These are phyloP conservation scores for Perdita meconis DNA, from an alignment of 2,888 invertebrate genomes.

Conservation along the genomic window DNA sequence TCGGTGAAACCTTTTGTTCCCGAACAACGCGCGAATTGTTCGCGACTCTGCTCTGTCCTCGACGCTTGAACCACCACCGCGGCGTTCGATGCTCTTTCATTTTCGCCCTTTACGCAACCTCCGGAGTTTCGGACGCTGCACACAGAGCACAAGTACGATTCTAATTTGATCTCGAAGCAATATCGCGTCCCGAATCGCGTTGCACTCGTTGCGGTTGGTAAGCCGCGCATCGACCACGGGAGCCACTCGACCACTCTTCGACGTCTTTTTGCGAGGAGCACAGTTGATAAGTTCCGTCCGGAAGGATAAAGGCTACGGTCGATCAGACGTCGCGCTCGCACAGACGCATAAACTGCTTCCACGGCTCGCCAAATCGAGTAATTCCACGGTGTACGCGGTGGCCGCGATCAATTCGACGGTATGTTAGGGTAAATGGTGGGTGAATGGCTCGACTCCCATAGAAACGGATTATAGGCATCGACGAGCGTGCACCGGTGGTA, in stretches of 20 bases:
- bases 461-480: conserved; percentile 62
- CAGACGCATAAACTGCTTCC: conserved; percentile 35
- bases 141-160: not conserved
- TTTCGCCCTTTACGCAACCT: not conserved
- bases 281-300: not conserved
- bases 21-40: conserved; percentile 20
- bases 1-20: conserved; percentile 43
- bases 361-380: conserved; percentile 47
- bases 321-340: conserved; percentile 42
- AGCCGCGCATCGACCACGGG: not conserved
- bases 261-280: not conserved
- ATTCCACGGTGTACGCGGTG: conserved; percentile 27
- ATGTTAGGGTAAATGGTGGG: conserved; percentile 52
- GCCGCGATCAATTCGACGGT: conserved; percentile 52
- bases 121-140: not conserved
- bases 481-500: conserved; percentile 31
- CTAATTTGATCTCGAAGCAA: not conserved
- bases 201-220: conserved; percentile 16
- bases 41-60: conserved; percentile 18
- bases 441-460: conserved; percentile 49
- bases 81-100: conserved; percentile 4
- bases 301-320: conserved; percentile 34
- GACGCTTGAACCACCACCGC: not conserved
- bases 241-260: not conserved
- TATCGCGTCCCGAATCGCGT: not conserved